Evolutionary conservation across 2,113 vertebrate genomes (phyloP).

Genomic region (Phalacrocorax brasilianus): DNA sequence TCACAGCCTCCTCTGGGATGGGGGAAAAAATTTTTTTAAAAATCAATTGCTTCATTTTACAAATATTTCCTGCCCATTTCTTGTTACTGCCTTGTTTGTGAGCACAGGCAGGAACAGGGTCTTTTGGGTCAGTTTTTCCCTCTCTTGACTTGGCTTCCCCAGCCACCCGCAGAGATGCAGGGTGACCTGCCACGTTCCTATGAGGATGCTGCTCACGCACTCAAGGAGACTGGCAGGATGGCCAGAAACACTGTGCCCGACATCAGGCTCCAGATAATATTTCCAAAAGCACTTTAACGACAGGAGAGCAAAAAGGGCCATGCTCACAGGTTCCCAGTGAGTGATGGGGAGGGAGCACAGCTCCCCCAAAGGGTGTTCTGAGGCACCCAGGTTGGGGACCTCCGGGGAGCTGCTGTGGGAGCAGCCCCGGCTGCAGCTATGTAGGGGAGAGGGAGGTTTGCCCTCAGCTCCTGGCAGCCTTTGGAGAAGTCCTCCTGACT

Average conservation of each 20-base stretch:
- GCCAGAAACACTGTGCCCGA: fast-evolving
- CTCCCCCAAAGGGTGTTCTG: fast-evolving
- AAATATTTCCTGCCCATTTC: not conserved
- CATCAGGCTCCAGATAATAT: fast-evolving
- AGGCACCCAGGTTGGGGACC: not conserved
- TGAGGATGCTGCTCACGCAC: fast-evolving
- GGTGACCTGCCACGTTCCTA: not conserved
- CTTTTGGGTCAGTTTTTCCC: not conserved
- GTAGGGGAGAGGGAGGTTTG: not conserved
- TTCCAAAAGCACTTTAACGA: not conserved
- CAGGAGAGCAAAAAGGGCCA: not conserved
- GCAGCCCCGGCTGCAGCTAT: not conserved
- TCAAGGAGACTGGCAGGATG: not conserved
- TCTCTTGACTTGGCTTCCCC: not conserved
- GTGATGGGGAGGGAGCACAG: not conserved
- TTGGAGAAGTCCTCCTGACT: not conserved
- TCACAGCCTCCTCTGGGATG: not conserved
- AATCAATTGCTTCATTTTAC: constrained; percentile 22
- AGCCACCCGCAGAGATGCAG: not conserved
- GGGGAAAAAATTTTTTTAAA: not conserved
- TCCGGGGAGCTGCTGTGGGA: not conserved
- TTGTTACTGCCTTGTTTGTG: not conserved
- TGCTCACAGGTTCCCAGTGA: fast-evolving
- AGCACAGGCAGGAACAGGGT: not conserved
- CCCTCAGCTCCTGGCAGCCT: not conserved